Evolutionary conservation across 2,113 vertebrate species (phyloP).

Genomic region (Phaethornis superciliosus): DNA sequence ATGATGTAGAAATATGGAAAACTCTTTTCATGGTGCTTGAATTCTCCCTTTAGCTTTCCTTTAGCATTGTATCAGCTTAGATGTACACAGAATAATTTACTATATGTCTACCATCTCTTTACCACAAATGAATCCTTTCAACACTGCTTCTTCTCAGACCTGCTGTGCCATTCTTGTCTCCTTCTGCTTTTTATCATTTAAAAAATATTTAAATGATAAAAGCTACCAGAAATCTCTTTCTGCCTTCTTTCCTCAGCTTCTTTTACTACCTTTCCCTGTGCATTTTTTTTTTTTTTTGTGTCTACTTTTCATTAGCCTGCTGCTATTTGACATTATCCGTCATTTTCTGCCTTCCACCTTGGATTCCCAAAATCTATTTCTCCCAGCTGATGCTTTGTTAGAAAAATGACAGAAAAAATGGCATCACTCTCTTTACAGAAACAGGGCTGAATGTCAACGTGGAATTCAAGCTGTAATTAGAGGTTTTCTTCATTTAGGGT

Average conservation of each 20-base stretch:
- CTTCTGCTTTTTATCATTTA: background rate
- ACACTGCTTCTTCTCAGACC: background rate
- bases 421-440: background rate
- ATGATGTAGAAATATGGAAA: background rate
- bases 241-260: background rate
- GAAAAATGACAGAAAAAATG: background rate
- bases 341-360: background rate
- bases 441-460: background rate
- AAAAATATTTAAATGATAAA: background rate
- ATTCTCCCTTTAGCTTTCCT: background rate
- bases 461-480: background rate
- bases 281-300: background rate
- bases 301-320: background rate
- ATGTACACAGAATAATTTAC: background rate
- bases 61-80: background rate
- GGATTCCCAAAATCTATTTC: background rate
- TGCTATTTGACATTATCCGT: background rate
- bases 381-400: background rate
- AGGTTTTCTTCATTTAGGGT: background rate
- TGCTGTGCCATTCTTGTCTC: background rate
- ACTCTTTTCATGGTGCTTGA: background rate
- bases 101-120: background rate
- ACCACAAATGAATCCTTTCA: background rate
- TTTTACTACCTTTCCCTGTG: background rate
- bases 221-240: background rate